phyloP scores from a whole-genome alignment of 2,113 vertebrate genomes.

The Corythornis vintsioides region DNA sequence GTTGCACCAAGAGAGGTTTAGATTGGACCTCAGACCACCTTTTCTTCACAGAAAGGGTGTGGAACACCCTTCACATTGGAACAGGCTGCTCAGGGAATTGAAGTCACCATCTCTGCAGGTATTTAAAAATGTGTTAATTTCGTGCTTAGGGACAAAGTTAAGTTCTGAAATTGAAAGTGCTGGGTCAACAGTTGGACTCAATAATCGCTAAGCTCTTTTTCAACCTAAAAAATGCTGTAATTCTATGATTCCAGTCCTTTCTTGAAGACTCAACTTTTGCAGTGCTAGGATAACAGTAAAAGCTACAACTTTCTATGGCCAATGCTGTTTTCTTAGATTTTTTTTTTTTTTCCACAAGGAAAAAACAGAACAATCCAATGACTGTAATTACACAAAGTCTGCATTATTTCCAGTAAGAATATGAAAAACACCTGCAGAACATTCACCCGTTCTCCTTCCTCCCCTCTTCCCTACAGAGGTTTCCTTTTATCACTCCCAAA shows the following conservation, averaged over 20 bases:
- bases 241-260: background rate
- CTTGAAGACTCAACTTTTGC: background rate
- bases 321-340: background rate
- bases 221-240: background rate
- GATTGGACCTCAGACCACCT: background rate
- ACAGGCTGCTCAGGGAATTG: background rate
- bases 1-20: background rate
- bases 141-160: background rate
- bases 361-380: background rate
- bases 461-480: background rate
- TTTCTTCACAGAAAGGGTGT: background rate
- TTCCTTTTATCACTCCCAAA: constrained; percentile 18
- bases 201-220: background rate
- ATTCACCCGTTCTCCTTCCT: background rate
- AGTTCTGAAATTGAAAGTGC: background rate
- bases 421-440: background rate
- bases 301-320: background rate
- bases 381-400: background rate
- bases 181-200: background rate
- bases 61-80: background rate
- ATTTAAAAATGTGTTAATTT: background rate
- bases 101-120: background rate
- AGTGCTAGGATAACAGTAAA: background rate
- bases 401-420: background rate
- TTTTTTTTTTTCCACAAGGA: background rate